Base-by-base conservation (phyloP, 2,113 vertebrate genomes). In the Acrocephalus arundinaceus region DNA sequence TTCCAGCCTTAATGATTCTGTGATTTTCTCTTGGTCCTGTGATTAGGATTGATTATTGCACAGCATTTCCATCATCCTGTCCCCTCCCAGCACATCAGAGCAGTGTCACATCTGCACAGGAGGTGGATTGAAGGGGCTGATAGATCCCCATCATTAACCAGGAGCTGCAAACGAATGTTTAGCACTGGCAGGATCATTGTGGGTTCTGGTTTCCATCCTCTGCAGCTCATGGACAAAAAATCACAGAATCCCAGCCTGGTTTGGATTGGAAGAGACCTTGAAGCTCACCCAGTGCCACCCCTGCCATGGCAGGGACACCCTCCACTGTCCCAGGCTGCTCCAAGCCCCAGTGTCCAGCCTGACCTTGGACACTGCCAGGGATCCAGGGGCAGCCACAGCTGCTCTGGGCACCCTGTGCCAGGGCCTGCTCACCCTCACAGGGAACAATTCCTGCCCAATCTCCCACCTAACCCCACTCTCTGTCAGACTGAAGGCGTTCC, bases 91-190 rank as follows among this genome's bases (percentile, higher is more conserved):
- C 77, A 27, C 31, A 11, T 20, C 65, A 22, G 46, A 20, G 43
- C 73, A 7, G 15, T 27, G 11, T 43, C 21, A 7, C 37, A 10
- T 2, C 5, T 5, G 28, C 63, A 10, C 31, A 37, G 55, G 65
- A n/a, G 55, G 20, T 5, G 61, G 41, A 11, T 1, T 21, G 76
- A 15, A 43, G 85, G 87, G n/a, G 13, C 61, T 84, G 9, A 23
- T 0, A 5, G 51, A 17, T 46, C 49, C 63, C 31, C 14, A 3
- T 48, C 2, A 0, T 35, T 68, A 51, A 12, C 1, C 1, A 18
- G 30, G 79, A 70, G 54, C 39, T 55, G 43, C 3, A 13, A 67
- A 27, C 21, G 57, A 41, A 4, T 4, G 7, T 24, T 55, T 8
- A 52, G 49, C 25, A 12, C 58, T 24, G 54, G 24, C 39, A 18